phyloP scores from a whole-genome alignment of 2,113 vertebrate genomes.

The Aramus guarauna region DNA sequence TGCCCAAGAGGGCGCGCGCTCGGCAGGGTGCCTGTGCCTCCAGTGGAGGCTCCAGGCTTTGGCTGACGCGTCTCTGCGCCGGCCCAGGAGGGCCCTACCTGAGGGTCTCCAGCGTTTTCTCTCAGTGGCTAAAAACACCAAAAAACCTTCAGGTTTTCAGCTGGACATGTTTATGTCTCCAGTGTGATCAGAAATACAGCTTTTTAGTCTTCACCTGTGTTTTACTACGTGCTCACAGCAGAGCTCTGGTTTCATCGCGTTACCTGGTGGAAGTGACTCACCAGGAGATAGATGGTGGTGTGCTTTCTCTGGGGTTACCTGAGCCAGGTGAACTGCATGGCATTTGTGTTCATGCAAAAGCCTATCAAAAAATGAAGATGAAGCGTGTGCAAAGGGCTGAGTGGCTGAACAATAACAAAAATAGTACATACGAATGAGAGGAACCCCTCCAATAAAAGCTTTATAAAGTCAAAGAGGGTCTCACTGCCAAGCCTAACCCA shows the following conservation, averaged over 20 bases:
- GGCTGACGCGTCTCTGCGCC: background rate
- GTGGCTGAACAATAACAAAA: background rate
- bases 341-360: background rate
- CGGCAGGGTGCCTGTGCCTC: too few species aligned
- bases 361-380: background rate
- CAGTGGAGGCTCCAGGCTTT: fast-evolving
- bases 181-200: background rate
- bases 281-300: too few species aligned
- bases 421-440: fast-evolving
- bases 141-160: background rate
- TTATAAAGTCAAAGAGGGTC: background rate
- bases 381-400: background rate
- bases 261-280: too few species aligned
- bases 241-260: background rate
- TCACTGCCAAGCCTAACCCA: background rate
- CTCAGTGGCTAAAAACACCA: background rate
- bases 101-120: background rate
- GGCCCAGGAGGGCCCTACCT: fast-evolving
- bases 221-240: fast-evolving
- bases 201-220: background rate
- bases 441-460: background rate
- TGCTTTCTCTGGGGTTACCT: fast-evolving
- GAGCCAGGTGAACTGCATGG: fast-evolving
- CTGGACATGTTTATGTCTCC: fast-evolving
- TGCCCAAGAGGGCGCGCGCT: too few species aligned